Evolutionary conservation across 2,113 vertebrate species (phyloP), one percentile per base, ranked within the genome.

Genomic region (Rhombomys opimus): DNA sequence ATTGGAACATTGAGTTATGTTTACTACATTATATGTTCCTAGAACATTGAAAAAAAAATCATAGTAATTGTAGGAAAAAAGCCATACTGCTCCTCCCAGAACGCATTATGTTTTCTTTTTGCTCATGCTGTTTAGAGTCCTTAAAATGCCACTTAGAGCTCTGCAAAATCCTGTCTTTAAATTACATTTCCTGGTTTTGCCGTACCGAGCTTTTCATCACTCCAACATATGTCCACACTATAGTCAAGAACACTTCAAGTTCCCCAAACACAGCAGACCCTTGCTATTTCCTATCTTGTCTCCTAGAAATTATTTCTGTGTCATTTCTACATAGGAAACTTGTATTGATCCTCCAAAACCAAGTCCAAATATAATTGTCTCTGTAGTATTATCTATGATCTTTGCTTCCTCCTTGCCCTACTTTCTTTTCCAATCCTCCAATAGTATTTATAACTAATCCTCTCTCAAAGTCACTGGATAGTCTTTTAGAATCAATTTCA

Each of bases 51-150:
- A 97, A 88, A 92, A 41, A 92, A 50, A 25, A 57, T 80, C 87
- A 97, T 96, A 46, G 46, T 95, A 93, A 95, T 94, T 96, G 61
- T n/a, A 70, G 57, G 87, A 85, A 93, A 96, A 90, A 4, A 96
- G 46, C 70, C 23, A 54, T 8, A 3, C 46, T 63, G 82, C 38
- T 91, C 68, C 30, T 97, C 65, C 93, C 46, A 95, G 86, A 98
- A 91, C 41, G 50, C 32, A 81, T 80, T 97, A 54, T 41, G 11
- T 85, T 90, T 92, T 95, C 52, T 95, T 96, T 96, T 86, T 73
- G 38, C 72, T 76, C 90, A 35, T 30, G 73, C 15, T 73, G 14
- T 94, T 94, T 87, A 96, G 27, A 88, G 27, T 85, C 94, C 65
- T 94, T 96, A 86, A 95, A 93, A 96, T 96, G 90, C 13, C 35